Evolutionary conservation across 2,888 invertebrate species (phyloP).

Genomic region (Xestia ashworthii): DNA sequence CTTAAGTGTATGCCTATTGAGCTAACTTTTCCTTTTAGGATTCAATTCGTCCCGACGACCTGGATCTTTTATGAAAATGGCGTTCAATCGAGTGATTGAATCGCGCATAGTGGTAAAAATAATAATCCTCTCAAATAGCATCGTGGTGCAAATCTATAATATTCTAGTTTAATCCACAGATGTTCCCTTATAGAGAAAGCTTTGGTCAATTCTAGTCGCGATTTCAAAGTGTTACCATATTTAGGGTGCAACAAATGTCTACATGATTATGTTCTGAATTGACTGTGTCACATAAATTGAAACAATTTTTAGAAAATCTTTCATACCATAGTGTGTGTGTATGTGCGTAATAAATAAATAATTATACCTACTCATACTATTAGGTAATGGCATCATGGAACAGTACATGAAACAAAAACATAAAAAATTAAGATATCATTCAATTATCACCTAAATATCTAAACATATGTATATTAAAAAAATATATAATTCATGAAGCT

Average conservation of each 20-base stretch:
- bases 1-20: constrained; percentile 50
- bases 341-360: constrained; percentile 65
- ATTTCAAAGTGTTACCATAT: constrained; percentile 68
- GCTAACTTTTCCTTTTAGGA: constrained; percentile 48
- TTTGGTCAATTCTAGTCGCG: constrained; percentile 45
- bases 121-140: constrained; percentile 66
- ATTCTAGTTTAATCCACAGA: constrained; percentile 71
- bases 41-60: constrained; percentile 28
- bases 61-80: constrained; percentile 34
- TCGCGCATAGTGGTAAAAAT: constrained; percentile 69
- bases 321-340: constrained; percentile 42
- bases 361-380: constrained; percentile 88
- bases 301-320: constrained; percentile 35
- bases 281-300: constrained; percentile 24
- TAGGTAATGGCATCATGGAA: constrained; percentile 81
- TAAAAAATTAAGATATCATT: constrained; percentile 72
- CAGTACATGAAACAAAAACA: constrained; percentile 89
- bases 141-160: constrained; percentile 71
- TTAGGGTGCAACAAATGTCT: constrained; percentile 61
- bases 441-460: constrained; percentile 62
- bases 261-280: constrained; percentile 39
- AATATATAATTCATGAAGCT: constrained; percentile 52
- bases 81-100: constrained; percentile 53
- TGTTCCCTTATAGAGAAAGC: constrained; percentile 63
- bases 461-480: constrained; percentile 50